Base-by-base conservation (phyloP, 2,888 invertebrate species). In the Camponotus fellah region DNA sequence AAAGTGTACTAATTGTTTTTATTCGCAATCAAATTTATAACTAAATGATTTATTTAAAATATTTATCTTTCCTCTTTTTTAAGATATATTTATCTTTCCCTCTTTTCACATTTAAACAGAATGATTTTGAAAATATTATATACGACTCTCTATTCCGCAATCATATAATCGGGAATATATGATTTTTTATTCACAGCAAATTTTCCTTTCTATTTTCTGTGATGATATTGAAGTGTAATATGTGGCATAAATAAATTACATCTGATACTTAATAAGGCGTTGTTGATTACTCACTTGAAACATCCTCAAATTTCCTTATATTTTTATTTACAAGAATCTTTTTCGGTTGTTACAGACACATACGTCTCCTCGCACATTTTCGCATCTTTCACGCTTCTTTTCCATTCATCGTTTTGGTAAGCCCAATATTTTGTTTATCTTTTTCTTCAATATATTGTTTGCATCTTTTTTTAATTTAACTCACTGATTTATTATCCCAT, bases 391-490 rank as follows among this genome's bases (percentile, higher is more conserved):
- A 65, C 53, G 43, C 64, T 84, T 84, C 65, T 84, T 84, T 84
- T 65, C 77, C 34, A 68, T 66, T 81, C 81, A 84, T 82, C 85
- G 81, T 85, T 86, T 85, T 85, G 88, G 88, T 86, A 86, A 88
- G 85, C 81, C 71, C 65, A 46, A 80, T 60, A 21, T 80, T 80
- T 80, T 60, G 37, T 80, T 80, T 80, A 71, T 60, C 10, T 58
- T 37, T 40, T 58, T 12, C 68, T 17, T 26, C 21, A 3, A 21
- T 26, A 14, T 46, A 58, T 77, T 26, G 1, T 46, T 69, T 37
- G n/a, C 2, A 8, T 56, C n/a, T 34, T n/a, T 49, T 32, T 12
- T 21, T n/a, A 21, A 69, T 37, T 32, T 49, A 10, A n/a, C 6
- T 8, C 17, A n/a, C n/a, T 53, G n/a, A 53, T 2, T n/a, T n/a